Percentiles rank a stretch among this genome's conserved stretches.
These are phyloP conservation scores for Rhynchotus rufescens DNA, from an alignment of 2,797 vertebrate genomes.

Conservation along the genomic window DNA sequence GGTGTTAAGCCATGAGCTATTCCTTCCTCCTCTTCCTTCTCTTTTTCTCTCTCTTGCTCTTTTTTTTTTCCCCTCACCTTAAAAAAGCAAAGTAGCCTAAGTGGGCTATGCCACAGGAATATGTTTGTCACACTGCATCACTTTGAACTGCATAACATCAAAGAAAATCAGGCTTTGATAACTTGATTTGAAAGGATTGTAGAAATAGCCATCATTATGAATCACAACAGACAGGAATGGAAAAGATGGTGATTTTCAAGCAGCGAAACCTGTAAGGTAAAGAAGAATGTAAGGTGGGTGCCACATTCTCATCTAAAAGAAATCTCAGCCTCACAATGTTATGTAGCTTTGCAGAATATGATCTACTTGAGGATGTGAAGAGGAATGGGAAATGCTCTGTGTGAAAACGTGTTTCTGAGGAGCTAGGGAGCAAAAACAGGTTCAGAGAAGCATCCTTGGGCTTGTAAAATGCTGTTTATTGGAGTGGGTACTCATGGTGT, in stretches of 20 bases:
- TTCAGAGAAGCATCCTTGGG: not conserved
- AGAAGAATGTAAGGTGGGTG: not conserved
- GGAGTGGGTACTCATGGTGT: not conserved
- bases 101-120: slow-evolving; percentile 78
- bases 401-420: slow-evolving; percentile 10
- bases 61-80: slow-evolving; percentile 4
- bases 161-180: slow-evolving; percentile 86
- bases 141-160: slow-evolving; percentile 89
- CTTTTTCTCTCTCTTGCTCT: not conserved
- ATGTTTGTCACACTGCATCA: slow-evolving; percentile 73
- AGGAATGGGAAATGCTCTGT: not conserved
- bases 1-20: not conserved
- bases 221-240: slow-evolving; percentile 57
- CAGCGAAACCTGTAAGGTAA: slow-evolving; percentile 20
- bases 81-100: slow-evolving; percentile 75
- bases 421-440: not conserved
- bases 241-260: slow-evolving; percentile 50
- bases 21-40: not conserved
- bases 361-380: not conserved
- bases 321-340: not conserved
- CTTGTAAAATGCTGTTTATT: not conserved
- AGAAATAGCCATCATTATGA: slow-evolving; percentile 72
- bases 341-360: not conserved
- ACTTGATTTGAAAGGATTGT: slow-evolving; percentile 74
- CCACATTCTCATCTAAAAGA: not conserved